Base-by-base conservation (phyloP, 2,113 vertebrate species). In the Gracilinanus agilis region DNA sequence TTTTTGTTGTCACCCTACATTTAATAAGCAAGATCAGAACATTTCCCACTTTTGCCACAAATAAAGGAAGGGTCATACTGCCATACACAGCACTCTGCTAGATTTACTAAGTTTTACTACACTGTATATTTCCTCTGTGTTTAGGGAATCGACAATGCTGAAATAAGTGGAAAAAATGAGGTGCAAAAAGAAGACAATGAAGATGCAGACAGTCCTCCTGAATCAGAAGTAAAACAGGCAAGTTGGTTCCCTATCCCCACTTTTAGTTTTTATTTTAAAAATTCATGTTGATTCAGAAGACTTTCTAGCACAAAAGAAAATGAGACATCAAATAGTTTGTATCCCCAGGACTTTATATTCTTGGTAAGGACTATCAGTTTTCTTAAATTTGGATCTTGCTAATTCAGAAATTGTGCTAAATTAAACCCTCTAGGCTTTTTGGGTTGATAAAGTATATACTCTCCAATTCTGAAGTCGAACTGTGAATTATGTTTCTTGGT, bases 111-210 rank as follows among this genome's bases (percentile, higher is more conserved):
- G 24, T 44, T 90, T 13, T 13, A 12, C 88, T 53, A 90, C 55
- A 21, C 0, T 92, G 34, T 83, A 54, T 27, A 90, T 27, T 55
- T 92, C 89, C 95, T 90, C 96, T 98, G 61, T 92, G 96, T 90
- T n/a, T 96, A 99, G 98, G 98, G 97, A 40, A 90, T 91, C 91
- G 98, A 98, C 90, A 98, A 98, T 93, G 55, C 97, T 89, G 98
- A 97, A 93, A 95, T 88, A 55, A 58, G 12, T 0, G 96, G 75
- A 0, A 96, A 97, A 95, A 91, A 90, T 1, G 97, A 97, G 94
- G 58, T 56, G 3, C 96, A 93, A 3, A 24, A 95, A 1, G 98
- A 97, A 95, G 97, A 90, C 4, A 58, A n/a, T 0, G 97, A 93
- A 93, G 98, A 90, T 1, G 96, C 53, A 0, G 93, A 91, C 13